phyloP scores from a whole-genome alignment of 2,888 invertebrate genomes.

The Dryobota labecula region DNA sequence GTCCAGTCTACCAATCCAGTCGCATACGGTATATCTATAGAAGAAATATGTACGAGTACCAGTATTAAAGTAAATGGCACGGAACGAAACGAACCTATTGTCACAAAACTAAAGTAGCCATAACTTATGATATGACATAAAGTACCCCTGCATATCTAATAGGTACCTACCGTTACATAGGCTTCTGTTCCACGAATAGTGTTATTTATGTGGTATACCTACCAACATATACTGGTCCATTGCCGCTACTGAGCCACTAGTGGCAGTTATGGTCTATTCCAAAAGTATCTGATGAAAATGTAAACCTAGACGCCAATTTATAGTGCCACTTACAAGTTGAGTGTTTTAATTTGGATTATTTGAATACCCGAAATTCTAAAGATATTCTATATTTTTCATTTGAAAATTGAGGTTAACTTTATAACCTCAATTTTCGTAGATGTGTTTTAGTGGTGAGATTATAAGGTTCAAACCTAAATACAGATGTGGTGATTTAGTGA shows the following conservation, averaged over 20 bases:
- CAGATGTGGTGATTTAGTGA: too few relatives aligned
- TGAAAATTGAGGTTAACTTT: not conserved
- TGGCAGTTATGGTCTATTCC: not conserved
- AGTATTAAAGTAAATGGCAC: conserved; percentile 12
- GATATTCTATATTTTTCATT: too few relatives aligned
- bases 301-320: not conserved
- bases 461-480: too few relatives aligned
- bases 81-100: not conserved
- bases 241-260: not conserved
- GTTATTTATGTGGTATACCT: not conserved
- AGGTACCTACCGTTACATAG: too few relatives aligned
- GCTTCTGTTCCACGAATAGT: not conserved
- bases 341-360: not conserved
- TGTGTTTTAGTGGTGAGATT: too few relatives aligned
- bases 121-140: not conserved
- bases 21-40: not conserved
- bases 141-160: not conserved
- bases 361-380: too few relatives aligned
- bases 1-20: too few relatives aligned
- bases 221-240: not conserved
- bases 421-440: not conserved
- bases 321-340: too few relatives aligned
- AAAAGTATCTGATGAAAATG: not conserved
- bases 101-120: not conserved
- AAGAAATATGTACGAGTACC: not conserved